A percentile compares a stretch with the other conserved stretches of the same genome.
phyloP scores from a whole-genome alignment of 37 sponge, comb jelly and placozoan genomes.

The Crambe crambe region DNA sequence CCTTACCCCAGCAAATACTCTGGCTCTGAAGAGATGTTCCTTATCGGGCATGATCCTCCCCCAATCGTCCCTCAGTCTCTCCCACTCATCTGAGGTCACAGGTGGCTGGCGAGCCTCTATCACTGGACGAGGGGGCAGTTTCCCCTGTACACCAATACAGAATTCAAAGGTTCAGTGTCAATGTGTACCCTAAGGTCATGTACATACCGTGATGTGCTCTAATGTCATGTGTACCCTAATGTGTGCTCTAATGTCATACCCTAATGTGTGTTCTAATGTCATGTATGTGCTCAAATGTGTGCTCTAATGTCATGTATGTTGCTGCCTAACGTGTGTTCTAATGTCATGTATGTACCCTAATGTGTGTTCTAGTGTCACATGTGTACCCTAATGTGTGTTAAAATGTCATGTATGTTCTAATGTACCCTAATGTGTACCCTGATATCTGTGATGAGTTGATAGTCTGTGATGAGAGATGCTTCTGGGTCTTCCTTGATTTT shows the following conservation, averaged over 20 bases:
- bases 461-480: constrained; percentile 66
- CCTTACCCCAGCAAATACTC: constrained; percentile 82
- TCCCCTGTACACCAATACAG: constrained; percentile 52
- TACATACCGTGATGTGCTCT: not conserved
- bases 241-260: too few species aligned
- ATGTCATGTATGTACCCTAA: too few species aligned
- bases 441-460: constrained; percentile 73
- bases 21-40: constrained; percentile 53
- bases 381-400: too few species aligned
- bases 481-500: constrained; percentile 50
- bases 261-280: too few species aligned
- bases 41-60: constrained; percentile 57
- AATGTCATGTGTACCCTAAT: too few species aligned
- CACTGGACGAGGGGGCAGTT: constrained; percentile 51
- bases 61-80: constrained; percentile 56
- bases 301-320: too few species aligned
- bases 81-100: constrained; percentile 78
- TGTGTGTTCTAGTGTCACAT: too few species aligned
- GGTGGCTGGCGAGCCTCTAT: constrained; percentile 44
- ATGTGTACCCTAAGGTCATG: not conserved
- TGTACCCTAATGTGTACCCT: constrained; percentile 33
- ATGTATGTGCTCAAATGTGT: too few species aligned
- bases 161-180: too few species aligned
- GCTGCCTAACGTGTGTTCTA: too few species aligned
- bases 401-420: too few species aligned